Evolutionary conservation across 2,113 vertebrate genomes (phyloP).

Genomic region (Antennarius striatus): DNA sequence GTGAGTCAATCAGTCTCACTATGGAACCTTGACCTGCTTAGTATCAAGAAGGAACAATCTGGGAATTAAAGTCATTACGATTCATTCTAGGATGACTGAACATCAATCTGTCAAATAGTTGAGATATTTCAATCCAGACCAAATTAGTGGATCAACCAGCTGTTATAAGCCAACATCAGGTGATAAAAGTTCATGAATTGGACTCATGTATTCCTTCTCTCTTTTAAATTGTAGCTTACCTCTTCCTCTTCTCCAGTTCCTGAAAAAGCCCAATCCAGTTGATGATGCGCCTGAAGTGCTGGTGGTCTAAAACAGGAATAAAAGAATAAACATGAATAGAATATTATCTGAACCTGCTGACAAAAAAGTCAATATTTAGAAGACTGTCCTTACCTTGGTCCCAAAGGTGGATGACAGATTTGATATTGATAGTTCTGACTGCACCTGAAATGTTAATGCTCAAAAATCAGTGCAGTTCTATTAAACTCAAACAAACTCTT

Average conservation of each 20-base stretch:
- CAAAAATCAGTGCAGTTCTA: not conserved
- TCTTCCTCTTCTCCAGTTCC: constrained; percentile 26
- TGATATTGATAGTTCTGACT: not conserved
- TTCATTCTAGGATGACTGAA: too few species aligned
- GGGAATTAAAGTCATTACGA: too few species aligned
- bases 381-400: constrained; percentile 1
- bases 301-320: constrained; percentile 39
- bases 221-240: constrained; percentile 22
- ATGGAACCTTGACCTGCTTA: too few species aligned
- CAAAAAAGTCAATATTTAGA: not conserved
- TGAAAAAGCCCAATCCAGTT: constrained; percentile 23
- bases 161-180: too few species aligned
- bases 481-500: not conserved
- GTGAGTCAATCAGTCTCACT: too few species aligned
- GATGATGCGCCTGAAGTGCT: constrained; percentile 24
- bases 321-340: not conserved
- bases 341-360: not conserved
- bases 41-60: too few species aligned
- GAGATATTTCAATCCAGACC: too few species aligned
- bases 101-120: too few species aligned
- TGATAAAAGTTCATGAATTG: too few species aligned
- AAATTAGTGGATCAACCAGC: too few species aligned
- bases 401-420: not conserved
- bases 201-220: not conserved
- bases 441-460: not conserved